Evolutionary conservation across 2,797 vertebrate species (phyloP).

Genomic region (Lemur catta): DNA sequence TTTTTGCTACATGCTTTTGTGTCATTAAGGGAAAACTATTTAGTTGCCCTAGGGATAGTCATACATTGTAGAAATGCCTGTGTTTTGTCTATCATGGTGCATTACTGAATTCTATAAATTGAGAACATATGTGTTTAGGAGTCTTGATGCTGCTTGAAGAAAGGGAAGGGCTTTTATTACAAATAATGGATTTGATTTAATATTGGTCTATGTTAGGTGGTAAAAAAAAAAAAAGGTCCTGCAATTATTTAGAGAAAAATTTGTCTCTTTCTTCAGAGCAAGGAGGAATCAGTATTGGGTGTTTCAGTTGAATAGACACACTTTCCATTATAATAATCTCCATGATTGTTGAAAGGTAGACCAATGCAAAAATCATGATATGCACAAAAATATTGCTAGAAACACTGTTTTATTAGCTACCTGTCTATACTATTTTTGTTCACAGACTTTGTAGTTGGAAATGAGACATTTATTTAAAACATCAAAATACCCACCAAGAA

Average conservation of each 20-base stretch:
- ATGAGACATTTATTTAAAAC: background rate
- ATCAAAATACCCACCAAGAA: background rate
- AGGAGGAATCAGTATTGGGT: background rate
- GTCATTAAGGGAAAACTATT: background rate
- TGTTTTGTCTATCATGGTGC: background rate
- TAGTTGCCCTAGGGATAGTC: background rate
- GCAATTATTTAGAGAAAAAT: background rate
- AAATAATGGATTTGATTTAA: slow-evolving; percentile 25
- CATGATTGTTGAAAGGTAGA: background rate
- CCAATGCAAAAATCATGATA: background rate
- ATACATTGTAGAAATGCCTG: background rate
- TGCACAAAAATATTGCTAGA: background rate
- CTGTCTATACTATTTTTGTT: background rate
- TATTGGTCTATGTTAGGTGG: background rate
- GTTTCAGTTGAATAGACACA: background rate
- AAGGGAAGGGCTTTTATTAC: background rate
- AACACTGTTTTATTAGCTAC: background rate
- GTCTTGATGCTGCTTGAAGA: background rate
- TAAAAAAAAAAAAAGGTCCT: slow-evolving; percentile 5
- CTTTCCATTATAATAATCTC: background rate
- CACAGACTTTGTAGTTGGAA: background rate
- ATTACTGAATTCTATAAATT: background rate
- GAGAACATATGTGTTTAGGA: background rate
- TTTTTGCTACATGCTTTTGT: background rate
- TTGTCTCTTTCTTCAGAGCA: slow-evolving; percentile 10